Percentiles rank a stretch among this genome's conserved stretches.
Conservation (phyloP, 2,797 vertebrate species). For the Meriones psammophilus region DNA sequence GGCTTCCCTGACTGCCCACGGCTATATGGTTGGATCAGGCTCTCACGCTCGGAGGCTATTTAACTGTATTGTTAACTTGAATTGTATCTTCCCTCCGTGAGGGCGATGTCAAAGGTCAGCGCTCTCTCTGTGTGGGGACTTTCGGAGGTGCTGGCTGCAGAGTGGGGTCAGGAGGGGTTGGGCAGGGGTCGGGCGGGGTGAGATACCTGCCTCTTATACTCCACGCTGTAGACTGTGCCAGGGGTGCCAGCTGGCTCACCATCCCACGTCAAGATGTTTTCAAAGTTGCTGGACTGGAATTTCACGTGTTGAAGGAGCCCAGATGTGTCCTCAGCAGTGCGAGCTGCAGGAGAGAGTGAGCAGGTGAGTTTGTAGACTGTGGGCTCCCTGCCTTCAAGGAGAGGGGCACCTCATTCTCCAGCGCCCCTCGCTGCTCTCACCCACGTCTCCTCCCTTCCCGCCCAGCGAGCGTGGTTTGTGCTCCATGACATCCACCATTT, state of each 20-base stretch:
- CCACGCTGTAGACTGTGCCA: slow-evolving; percentile 85
- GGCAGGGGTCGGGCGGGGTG: accelerated
- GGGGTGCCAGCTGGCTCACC: slow-evolving; percentile 16
- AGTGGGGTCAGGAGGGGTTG: background rate
- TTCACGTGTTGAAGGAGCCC: slow-evolving; percentile 75
- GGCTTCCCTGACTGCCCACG: background rate
- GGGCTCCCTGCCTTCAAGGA: accelerated
- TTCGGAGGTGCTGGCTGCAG: background rate
- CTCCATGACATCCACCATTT: background rate
- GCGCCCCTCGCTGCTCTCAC: accelerated
- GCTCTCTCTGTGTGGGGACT: background rate
- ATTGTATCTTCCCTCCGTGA: background rate
- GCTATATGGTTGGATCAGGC: background rate
- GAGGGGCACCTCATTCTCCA: background rate
- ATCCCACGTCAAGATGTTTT: slow-evolving; percentile 88
- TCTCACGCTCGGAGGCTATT: background rate
- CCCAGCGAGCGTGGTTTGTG: background rate
- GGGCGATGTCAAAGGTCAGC: background rate
- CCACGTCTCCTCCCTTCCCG: background rate
- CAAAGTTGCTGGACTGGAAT: slow-evolving; percentile 89
- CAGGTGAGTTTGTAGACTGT: accelerated
- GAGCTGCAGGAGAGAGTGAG: slow-evolving; percentile 64
- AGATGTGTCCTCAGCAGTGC: background rate
- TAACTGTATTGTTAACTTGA: too few relatives aligned
- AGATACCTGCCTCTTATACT: slow-evolving; percentile 86